Conservation (phyloP, 2,797 vertebrate species). For the Thunnus albacares region DNA sequence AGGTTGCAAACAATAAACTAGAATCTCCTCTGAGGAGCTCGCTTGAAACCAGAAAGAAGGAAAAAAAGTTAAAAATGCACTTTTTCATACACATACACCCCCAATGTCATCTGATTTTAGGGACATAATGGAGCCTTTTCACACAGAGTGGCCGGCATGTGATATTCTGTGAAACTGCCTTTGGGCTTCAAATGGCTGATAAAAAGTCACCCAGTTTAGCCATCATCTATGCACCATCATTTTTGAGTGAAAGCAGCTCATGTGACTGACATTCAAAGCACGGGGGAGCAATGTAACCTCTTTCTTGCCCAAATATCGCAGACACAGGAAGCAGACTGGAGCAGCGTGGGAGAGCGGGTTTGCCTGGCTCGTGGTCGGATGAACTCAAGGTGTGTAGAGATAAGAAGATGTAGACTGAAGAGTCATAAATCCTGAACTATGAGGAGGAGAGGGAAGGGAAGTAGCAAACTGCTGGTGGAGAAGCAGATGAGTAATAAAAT, state of each 20-base stretch:
- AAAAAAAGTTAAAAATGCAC: slow-evolving; percentile 2
- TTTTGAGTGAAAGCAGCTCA: slow-evolving; percentile 29
- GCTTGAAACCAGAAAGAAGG: slow-evolving; percentile 5
- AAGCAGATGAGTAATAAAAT: slow-evolving; percentile 21
- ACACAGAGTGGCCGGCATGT: slow-evolving; percentile 5
- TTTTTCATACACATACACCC: not conserved
- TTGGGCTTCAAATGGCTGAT: slow-evolving; percentile 5
- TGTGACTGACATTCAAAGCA: slow-evolving; percentile 44
- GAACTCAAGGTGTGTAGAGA: slow-evolving; percentile 59
- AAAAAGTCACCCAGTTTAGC: slow-evolving; percentile 10
- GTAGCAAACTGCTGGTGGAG: slow-evolving; percentile 5
- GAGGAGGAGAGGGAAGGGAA: slow-evolving; percentile 31
- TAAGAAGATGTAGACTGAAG: slow-evolving; percentile 57
- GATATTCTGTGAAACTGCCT: slow-evolving; percentile 23
- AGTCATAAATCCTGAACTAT: slow-evolving; percentile 52
- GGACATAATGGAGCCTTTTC: slow-evolving; percentile 31
- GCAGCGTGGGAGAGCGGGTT: slow-evolving; percentile 43
- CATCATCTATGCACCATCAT: slow-evolving; percentile 16
- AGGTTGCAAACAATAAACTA: slow-evolving; percentile 37
- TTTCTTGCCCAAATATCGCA: slow-evolving; percentile 34
- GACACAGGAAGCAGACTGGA: slow-evolving; percentile 66
- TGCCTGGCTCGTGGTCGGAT: slow-evolving; percentile 41
- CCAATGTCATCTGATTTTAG: not conserved
- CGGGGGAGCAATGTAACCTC: slow-evolving; percentile 13
- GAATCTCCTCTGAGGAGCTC: slow-evolving; percentile 8